These are phyloP conservation scores for Grapholita molesta DNA, from an alignment of 1,140 invertebrate species.

Conservation along the genomic window DNA sequence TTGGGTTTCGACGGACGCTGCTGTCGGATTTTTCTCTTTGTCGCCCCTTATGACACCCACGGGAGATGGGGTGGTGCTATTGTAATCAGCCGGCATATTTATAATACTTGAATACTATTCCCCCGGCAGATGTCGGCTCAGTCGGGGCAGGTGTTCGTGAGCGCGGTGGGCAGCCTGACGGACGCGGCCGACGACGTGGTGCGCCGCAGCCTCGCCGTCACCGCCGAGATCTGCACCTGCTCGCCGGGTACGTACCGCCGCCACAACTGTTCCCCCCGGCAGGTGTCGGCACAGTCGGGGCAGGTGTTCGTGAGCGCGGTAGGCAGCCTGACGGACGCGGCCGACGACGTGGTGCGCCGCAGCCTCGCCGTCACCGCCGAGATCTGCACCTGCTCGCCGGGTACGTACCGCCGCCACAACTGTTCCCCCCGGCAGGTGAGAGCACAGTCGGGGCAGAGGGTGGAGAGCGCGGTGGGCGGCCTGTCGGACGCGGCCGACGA, in stretches of 20 bases:
- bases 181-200: slow-evolving; percentile 97
- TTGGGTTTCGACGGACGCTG: no score
- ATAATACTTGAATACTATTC: no score
- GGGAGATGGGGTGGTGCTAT: no score
- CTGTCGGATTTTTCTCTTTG: no score
- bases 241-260: slow-evolving; percentile 30
- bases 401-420: background rate
- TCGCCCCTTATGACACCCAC: no score
- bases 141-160: slow-evolving; percentile 91
- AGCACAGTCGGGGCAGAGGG: slow-evolving; percentile 77
- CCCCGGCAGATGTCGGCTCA: no score
- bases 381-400: slow-evolving; percentile 83
- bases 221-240: slow-evolving; percentile 92
- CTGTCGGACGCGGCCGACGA: slow-evolving; percentile 94
- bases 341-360: slow-evolving; percentile 96
- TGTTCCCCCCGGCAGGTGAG: no score
- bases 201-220: slow-evolving; percentile 91
- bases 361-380: slow-evolving; percentile 94
- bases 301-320: slow-evolving; percentile 92
- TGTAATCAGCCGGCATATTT: no score
- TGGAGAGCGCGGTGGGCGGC: slow-evolving; percentile 82
- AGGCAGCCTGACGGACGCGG: slow-evolving; percentile 91
- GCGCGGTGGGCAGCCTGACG: slow-evolving; percentile 90
- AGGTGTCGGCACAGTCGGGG: slow-evolving; percentile 91
- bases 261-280: no score